Evolutionary conservation across 1,140 invertebrate genomes (phyloP), one percentile per base, ranked within the genome.

Genomic region (Calliopsis andreniformis): DNA sequence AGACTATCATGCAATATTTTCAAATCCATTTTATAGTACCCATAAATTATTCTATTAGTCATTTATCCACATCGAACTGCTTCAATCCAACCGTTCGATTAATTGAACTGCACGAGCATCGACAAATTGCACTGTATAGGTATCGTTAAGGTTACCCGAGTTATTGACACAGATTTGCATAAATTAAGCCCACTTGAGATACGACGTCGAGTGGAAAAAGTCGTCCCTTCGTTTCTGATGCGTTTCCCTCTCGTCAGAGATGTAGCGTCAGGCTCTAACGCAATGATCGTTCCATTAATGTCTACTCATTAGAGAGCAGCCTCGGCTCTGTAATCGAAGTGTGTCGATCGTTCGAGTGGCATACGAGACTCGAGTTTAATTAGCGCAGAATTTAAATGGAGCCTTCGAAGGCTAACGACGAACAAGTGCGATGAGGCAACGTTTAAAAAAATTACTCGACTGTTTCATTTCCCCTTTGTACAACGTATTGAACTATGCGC

Each of bases 341-440:
- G n/a, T 25, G 42, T 55, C 25, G 16, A n/a, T 28, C 35, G n/a
- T 20, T 49, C 18, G 35, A 43, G 43, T 42, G 39, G 18, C 20
- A 35, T 59, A 73, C 6, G 56, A 42, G 49, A 63, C 49, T 55
- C 49, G 23, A 25, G 20, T 73, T 67, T 80, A 78, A 80, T 80
- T 80, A 78, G 56, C 56, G n/a, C 18, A 68, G 58, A 78, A 72
- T 68, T 80, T 63, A 80, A 78, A 58, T 25, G 62, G 71, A 16
- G 8, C 51, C 12, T 8, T 3, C 49, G 16, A 62, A 30, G 25
- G 23, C 5, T n/a, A 49, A 55, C 35, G 47, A 55, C 47, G 30
- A 18, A 35, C 8, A 25, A 16, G 20, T n/a, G 2, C 47, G 8
- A 30, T 42, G 10, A 43, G 8, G 0, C 12, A 16, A 32, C 25